phyloP scores from a whole-genome alignment of 2,113 vertebrate genomes.

The Gallinago jamesoni region DNA sequence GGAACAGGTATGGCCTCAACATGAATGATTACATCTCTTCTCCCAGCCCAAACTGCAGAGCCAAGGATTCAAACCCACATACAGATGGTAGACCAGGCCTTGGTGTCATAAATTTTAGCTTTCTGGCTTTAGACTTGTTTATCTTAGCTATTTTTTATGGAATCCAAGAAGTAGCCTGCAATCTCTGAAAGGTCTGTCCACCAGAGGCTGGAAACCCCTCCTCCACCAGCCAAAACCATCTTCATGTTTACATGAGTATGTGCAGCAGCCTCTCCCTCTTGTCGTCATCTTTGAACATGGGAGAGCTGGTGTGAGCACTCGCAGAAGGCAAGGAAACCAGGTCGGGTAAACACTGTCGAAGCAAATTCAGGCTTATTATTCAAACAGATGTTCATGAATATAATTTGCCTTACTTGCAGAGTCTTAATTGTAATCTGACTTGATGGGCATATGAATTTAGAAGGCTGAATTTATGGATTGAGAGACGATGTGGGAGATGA shows the following conservation, averaged over 20 bases:
- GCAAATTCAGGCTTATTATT: conserved; percentile 27
- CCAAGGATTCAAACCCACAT: background rate
- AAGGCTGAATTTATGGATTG: background rate
- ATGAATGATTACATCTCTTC: background rate
- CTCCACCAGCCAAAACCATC: background rate
- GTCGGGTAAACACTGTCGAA: background rate
- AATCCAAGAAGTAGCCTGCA: background rate
- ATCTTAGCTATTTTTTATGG: background rate
- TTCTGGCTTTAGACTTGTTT: background rate
- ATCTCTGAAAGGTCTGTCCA: background rate
- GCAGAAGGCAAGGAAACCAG: conserved; percentile 11
- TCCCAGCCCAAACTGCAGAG: background rate
- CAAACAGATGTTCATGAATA: conserved; percentile 54
- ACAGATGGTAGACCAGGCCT: background rate
- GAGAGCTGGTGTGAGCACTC: background rate
- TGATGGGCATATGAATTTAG: background rate
- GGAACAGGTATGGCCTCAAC: background rate
- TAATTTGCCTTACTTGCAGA: conserved; percentile 19
- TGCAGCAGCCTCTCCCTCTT: background rate
- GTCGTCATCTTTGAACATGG: background rate
- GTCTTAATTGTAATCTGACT: conserved; percentile 37
- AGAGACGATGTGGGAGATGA: background rate
- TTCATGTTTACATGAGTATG: background rate
- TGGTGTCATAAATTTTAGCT: background rate
- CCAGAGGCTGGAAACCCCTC: background rate